These are phyloP conservation scores for Rhabdophis nuchalis DNA, from an alignment of 2,797 vertebrate genomes.

Conservation along the genomic window DNA sequence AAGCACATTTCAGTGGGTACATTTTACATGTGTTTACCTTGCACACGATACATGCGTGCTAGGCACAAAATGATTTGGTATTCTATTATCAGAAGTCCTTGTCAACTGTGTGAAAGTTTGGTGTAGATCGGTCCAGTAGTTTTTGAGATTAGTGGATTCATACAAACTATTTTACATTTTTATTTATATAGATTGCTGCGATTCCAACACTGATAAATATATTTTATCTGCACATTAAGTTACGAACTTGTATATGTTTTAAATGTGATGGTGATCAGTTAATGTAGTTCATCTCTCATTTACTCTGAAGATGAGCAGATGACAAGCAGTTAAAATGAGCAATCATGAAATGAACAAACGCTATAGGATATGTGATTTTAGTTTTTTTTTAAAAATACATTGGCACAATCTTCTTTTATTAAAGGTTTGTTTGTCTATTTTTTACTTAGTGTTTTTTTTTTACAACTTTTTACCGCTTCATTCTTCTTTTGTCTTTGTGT, in stretches of 20 bases:
- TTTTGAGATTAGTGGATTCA: too few species aligned
- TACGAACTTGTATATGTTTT: not conserved
- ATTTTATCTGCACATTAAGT: not conserved
- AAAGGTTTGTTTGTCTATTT: not conserved
- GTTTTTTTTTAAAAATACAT: not conserved
- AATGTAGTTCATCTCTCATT: not conserved
- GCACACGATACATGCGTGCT: too few species aligned
- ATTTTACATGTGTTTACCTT: too few species aligned
- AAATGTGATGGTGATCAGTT: not conserved
- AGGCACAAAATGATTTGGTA: too few species aligned
- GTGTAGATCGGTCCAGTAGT: too few species aligned
- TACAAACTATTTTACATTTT: too few species aligned
- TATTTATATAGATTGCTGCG: too few species aligned
- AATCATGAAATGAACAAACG: not conserved
- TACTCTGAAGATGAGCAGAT: not conserved
- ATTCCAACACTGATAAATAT: not conserved
- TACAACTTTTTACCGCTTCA: not conserved
- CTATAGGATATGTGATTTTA: not conserved
- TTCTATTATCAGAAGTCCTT: too few species aligned
- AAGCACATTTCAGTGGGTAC: too few species aligned
- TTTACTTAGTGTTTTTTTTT: not conserved
- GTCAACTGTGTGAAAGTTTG: too few species aligned
- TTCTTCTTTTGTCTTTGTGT: not conserved
- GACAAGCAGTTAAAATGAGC: not conserved
- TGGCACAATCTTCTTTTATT: not conserved